Evolutionary conservation across 2,888 invertebrate genomes (phyloP).

Genomic region (Euspilapteryx auroguttella): DNA sequence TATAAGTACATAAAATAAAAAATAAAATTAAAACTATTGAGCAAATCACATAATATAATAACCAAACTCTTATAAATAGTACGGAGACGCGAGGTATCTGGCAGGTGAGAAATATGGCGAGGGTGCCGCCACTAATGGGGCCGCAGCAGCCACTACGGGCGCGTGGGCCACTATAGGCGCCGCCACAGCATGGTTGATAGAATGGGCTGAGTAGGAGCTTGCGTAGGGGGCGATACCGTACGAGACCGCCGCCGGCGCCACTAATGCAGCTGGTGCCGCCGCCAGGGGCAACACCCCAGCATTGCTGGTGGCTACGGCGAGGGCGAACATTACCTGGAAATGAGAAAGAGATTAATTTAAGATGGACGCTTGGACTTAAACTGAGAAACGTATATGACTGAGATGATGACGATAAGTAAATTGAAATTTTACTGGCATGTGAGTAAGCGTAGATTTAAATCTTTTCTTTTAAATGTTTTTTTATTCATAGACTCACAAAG

Average conservation of each 20-base stretch:
- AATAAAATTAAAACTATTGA: no score
- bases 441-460: no score
- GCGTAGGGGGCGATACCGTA: constrained; percentile 72
- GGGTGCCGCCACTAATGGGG: constrained; percentile 17
- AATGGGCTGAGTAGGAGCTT: constrained; percentile 73
- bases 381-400: no score
- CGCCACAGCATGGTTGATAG: constrained; percentile 75
- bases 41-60: constrained; percentile 48
- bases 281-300: constrained; percentile 33
- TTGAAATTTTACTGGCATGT: no score
- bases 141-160: constrained; percentile 22
- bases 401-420: no score
- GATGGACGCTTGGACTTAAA: no score
- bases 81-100: constrained; percentile 33
- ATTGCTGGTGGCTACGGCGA: constrained; percentile 29
- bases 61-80: constrained; percentile 43
- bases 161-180: constrained; percentile 59
- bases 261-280: constrained; percentile 54
- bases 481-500: constrained; percentile 45
- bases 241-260: constrained; percentile 60
- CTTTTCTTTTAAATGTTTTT: no score
- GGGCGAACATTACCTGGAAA: constrained; percentile 34
- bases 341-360: constrained; percentile 2
- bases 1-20: no score
- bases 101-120: constrained; percentile 8